phyloP scores from a whole-genome alignment of 2,797 vertebrate species.

The Anas capensis region DNA sequence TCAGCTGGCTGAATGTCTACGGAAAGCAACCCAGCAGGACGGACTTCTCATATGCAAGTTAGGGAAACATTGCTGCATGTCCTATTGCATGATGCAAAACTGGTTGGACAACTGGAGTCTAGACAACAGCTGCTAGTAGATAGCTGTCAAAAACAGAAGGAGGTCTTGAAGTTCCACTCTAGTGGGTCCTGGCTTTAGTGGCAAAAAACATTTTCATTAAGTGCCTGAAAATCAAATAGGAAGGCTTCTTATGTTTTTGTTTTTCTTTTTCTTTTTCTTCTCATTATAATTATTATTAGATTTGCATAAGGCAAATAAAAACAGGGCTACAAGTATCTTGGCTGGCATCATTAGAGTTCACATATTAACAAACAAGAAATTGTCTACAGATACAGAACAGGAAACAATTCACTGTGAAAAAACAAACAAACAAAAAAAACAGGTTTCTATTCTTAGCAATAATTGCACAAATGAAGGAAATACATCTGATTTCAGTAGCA shows the following conservation, averaged over 20 bases:
- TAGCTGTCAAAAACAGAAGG: neutral
- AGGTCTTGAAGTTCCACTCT: neutral
- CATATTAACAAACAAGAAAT: constrained; percentile 13
- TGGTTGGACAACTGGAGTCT: neutral
- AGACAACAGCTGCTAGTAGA: neutral
- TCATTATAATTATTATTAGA: neutral
- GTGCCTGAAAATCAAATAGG: neutral
- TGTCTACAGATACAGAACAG: neutral
- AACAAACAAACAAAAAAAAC: neutral
- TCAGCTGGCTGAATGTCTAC: neutral
- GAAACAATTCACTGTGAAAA: neutral
- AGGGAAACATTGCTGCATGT: neutral
- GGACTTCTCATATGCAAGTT: neutral
- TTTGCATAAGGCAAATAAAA: neutral
- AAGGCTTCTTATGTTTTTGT: neutral
- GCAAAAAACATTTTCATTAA: neutral
- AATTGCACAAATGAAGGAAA: neutral
- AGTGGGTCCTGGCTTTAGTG: neutral
- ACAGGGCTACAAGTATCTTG: neutral
- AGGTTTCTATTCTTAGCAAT: constrained; percentile 8
- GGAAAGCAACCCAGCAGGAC: neutral
- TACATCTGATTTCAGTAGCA: neutral
- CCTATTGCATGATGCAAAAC: neutral
- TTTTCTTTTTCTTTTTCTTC: neutral
- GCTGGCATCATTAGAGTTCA: neutral